Base-by-base conservation (phyloP, 2,113 vertebrate genomes). In the Antennarius striatus region DNA sequence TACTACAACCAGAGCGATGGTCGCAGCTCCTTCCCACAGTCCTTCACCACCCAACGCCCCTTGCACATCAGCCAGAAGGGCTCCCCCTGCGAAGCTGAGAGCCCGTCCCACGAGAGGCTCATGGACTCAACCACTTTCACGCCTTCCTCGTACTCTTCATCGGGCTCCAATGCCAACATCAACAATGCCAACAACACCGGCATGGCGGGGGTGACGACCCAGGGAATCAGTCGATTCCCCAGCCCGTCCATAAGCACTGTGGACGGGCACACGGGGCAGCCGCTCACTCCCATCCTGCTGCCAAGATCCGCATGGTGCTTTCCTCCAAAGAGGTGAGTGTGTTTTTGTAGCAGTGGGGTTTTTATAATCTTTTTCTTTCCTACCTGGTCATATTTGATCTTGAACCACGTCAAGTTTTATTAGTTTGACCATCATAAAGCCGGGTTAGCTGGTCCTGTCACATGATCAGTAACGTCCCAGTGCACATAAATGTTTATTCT, bases 151-250 rank as follows among this genome's bases (percentile, higher is more conserved):
- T 98, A 98, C 86, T 98, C 97, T 1, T 98, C 96, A 55, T 96
- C 96, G 1, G 96, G 96, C 71, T 99, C 98, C 82, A 99, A 99
- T 2, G 97, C 97, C 90, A 98, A 99, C 92, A 96, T 98, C 88
- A 98, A 99, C 93, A 99, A 99, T 0, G 98, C 98, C 91, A 99
- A 99, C 92, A 99, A 99, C 90, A 99, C 97, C 0, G 94, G 93
- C 84, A 90, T 98, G 80, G 93, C 63, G 0, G 86, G 82, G 13
- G 86, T 85, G 36, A 11, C 51, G 1, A 48, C 76, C 42, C 83
- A 79, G 75, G 86, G 87, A 10, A 46, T 68, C 83, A 84, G 80
- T 62, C 93, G 94, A 71, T 94, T 94, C 81, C 94, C 94, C 9
- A 92, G 86, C 73, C 94, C 95, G 0, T 81, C 94, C 39, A 91